These are phyloP conservation scores for Protaetia brevitarsis DNA, from an alignment of 1,140 invertebrate genomes.

Conservation along the genomic window DNA sequence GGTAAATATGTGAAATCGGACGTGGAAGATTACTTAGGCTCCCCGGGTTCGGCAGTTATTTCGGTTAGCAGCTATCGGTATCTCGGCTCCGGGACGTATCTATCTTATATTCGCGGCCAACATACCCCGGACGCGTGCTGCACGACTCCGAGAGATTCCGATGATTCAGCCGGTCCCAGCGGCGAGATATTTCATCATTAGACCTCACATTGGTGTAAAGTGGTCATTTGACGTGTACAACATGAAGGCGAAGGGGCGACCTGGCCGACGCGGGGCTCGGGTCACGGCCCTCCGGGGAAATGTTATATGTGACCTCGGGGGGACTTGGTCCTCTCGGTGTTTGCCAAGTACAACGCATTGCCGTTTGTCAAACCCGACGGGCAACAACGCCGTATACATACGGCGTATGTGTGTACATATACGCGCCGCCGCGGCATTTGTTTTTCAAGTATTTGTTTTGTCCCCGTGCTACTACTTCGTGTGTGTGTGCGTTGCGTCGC, in stretches of 20 bases:
- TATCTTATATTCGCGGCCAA: too few species aligned
- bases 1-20: not conserved
- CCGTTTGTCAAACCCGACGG: constrained; percentile 33
- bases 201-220: constrained; percentile 48
- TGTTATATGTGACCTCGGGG: constrained; percentile 33
- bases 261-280: constrained; percentile 20
- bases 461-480: constrained; percentile 6
- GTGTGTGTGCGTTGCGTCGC: not conserved
- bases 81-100: too few species aligned
- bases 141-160: constrained; percentile 24
- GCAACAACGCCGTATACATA: constrained; percentile 26
- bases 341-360: constrained; percentile 24
- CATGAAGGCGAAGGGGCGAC: constrained; percentile 31
- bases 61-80: not conserved
- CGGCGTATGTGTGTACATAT: too few species aligned
- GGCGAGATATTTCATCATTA: constrained; percentile 52
- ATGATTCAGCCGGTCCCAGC: constrained; percentile 45
- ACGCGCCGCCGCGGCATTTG: constrained; percentile 28
- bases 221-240: constrained; percentile 51
- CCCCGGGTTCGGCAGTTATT: not conserved
- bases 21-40: constrained; percentile 1
- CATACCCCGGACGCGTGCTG: not conserved
- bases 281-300: constrained; percentile 33
- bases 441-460: constrained; percentile 39
- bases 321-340: constrained; percentile 19